Percentiles rank a stretch among this genome's conserved stretches.
Evolutionary conservation across 2,888 invertebrate genomes (phyloP).

Genomic region (Catocala nupta): DNA sequence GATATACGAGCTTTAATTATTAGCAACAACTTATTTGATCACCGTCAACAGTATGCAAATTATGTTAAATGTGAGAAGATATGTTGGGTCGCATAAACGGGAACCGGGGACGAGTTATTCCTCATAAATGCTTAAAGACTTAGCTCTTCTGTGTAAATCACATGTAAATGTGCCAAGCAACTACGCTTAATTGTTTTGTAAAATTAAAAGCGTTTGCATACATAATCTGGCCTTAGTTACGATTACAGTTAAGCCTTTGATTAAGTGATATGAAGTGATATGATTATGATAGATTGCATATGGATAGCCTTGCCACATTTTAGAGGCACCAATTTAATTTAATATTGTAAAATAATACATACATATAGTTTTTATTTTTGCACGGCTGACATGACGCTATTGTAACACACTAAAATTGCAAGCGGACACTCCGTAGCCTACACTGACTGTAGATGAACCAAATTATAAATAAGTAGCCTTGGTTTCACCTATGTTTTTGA

Average conservation of each 20-base stretch:
- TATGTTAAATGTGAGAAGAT: conserved; percentile 52
- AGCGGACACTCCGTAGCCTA: too few species aligned
- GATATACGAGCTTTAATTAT: conserved; percentile 16
- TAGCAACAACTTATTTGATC: conserved; percentile 28
- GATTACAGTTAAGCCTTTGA: conserved; percentile 7
- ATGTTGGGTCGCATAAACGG: conserved; percentile 45
- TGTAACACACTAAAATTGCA: too few species aligned
- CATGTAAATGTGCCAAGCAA: conserved; percentile 40
- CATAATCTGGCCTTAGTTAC: conserved; percentile 26
- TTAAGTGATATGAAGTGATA: too few species aligned
- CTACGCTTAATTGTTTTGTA: conserved; percentile 43
- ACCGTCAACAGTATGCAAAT: conserved; percentile 52
- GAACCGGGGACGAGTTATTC: conserved; percentile 38
- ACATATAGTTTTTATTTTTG: too few species aligned
- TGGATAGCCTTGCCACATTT: too few species aligned
- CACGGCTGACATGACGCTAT: too few species aligned
- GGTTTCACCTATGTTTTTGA: too few species aligned
- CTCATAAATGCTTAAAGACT: conserved; percentile 48
- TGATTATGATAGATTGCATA: too few species aligned
- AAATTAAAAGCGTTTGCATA: conserved; percentile 32
- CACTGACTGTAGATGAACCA: too few species aligned
- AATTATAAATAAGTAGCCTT: too few species aligned
- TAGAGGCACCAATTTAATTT: too few species aligned
- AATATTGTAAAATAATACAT: too few species aligned
- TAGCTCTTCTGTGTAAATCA: conserved; percentile 41